phyloP scores from a whole-genome alignment of 2,797 vertebrate species.

The Helicolenus hilgendorfi region DNA sequence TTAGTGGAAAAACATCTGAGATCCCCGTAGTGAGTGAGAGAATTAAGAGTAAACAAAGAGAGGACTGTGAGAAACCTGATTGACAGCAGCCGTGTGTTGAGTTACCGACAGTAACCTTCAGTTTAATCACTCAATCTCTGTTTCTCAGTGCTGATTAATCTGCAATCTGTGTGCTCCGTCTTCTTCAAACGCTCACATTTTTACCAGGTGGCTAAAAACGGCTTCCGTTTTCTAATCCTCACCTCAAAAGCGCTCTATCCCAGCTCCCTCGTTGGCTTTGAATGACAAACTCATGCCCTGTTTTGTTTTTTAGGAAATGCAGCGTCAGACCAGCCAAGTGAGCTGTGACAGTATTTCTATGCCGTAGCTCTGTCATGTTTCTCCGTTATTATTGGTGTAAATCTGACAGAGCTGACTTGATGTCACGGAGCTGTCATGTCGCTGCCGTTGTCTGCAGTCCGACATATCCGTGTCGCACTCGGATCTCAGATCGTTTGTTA shows the following conservation, averaged over 20 bases:
- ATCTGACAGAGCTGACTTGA: background rate
- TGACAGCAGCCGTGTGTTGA: background rate
- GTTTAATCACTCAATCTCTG: conserved; percentile 38
- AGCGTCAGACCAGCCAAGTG: background rate
- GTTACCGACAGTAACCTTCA: conserved; percentile 24
- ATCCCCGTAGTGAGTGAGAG: background rate
- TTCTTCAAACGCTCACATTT: background rate
- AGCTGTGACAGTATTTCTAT: background rate
- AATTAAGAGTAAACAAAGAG: background rate
- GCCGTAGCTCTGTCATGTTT: background rate
- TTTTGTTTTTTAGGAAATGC: background rate
- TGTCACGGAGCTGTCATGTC: background rate
- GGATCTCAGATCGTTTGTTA: conserved; percentile 1
- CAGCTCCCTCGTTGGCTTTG: background rate
- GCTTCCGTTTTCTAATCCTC: background rate
- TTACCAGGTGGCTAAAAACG: background rate
- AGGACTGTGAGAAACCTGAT: background rate
- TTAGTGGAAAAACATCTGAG: background rate
- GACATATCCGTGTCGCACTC: background rate
- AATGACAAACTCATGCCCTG: background rate
- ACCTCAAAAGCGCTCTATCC: background rate
- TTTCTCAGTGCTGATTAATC: conserved; percentile 57
- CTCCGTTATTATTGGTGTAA: background rate
- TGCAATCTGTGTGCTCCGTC: conserved; percentile 34
- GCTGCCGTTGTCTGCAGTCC: background rate